Percentiles rank a stretch among this genome's conserved stretches.
Conservation (phyloP, 2,113 vertebrate species). For the Ascaphus truei region DNA sequence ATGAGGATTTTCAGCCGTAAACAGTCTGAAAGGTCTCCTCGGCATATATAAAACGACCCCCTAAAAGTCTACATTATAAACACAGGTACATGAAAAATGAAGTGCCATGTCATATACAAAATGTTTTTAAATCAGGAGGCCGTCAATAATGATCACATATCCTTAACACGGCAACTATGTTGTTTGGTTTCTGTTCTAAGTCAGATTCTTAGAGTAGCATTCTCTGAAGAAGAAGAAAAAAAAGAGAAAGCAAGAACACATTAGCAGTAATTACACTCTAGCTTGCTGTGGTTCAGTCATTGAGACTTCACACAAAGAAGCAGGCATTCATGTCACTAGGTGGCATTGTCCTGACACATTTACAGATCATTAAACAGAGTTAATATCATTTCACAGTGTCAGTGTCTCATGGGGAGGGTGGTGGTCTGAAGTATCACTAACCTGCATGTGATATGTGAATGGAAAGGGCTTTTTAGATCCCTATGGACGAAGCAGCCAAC, state of each 20-base stretch:
- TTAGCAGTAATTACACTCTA: constrained; percentile 61
- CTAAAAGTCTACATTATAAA: too few relatives aligned
- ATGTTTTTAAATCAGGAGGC: too few relatives aligned
- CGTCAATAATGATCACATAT: too few relatives aligned
- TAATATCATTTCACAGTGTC: constrained; percentile 57
- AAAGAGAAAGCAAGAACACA: constrained; percentile 53
- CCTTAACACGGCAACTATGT: too few relatives aligned
- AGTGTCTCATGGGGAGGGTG: constrained; percentile 38
- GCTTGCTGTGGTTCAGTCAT: constrained; percentile 59
- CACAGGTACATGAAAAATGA: too few relatives aligned
- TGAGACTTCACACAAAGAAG: constrained; percentile 55
- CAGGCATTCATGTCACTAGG: constrained; percentile 63
- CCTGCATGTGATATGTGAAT: constrained; percentile 47
- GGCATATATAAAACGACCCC: too few relatives aligned
- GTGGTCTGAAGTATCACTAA: constrained; percentile 39
- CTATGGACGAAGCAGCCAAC: constrained; percentile 39
- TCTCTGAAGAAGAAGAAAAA: too few relatives aligned
- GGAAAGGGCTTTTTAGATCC: constrained; percentile 41
- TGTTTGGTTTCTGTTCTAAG: too few relatives aligned
- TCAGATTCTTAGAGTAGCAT: too few relatives aligned
- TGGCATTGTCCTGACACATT: constrained; percentile 73
- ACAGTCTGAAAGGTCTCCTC: too few relatives aligned
- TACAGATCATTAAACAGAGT: constrained; percentile 62
- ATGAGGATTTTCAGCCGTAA: too few relatives aligned
- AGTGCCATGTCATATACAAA: too few relatives aligned